Evolutionary conservation across 2,797 vertebrate species (phyloP).

Genomic region (Eurystomus glaucurus): DNA sequence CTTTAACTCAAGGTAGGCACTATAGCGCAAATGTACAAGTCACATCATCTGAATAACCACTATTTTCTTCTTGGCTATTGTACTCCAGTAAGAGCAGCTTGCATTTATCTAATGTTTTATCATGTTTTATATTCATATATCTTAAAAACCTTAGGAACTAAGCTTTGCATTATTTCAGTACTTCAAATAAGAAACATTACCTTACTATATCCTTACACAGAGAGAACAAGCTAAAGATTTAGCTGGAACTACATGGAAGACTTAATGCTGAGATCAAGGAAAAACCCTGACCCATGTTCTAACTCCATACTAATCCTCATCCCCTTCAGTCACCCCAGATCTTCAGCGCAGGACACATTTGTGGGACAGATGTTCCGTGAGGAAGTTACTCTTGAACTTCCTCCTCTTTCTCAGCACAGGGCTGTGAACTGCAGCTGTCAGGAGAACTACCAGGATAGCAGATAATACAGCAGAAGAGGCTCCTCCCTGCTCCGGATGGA

Average conservation of each 20-base stretch:
- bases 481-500: background rate
- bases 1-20: background rate
- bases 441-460: accelerated
- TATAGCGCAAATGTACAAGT: accelerated
- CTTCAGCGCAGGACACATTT: accelerated
- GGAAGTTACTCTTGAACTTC: background rate
- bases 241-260: background rate
- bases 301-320: background rate
- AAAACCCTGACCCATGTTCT: accelerated
- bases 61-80: accelerated
- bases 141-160: background rate
- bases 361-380: background rate
- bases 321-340: background rate
- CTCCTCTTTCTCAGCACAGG: background rate
- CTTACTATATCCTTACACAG: background rate
- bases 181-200: background rate
- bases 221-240: background rate
- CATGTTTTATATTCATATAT: background rate
- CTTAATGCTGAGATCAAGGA: background rate
- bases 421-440: background rate
- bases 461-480: background rate
- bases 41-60: background rate
- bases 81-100: background rate
- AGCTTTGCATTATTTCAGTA: background rate
- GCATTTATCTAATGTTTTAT: background rate